Base-by-base conservation (phyloP, 2,797 vertebrate genomes). In the Bovichtus variegatus region DNA sequence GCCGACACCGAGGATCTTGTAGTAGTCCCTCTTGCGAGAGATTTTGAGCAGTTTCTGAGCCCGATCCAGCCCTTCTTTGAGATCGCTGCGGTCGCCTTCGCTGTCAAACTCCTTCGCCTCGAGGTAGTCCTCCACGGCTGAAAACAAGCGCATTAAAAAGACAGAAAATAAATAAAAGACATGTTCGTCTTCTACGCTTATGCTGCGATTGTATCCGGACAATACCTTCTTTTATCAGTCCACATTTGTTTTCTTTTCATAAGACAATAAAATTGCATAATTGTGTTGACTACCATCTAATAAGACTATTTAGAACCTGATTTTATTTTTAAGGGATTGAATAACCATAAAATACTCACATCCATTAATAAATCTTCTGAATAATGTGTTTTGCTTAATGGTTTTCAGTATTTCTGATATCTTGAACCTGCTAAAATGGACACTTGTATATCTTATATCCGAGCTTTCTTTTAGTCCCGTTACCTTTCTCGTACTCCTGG, bases 401-500 rank as follows among this genome's bases (percentile, higher is more conserved):
- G 4, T 13, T 44, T 11, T 10, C n/a, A 16, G 27, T 51, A 16
- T 29, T 15, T 16, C 8, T 65, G 31, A 27, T 0, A 27, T 38
- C 4, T 34, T 38, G 61, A 27, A 58, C 31, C 36, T 40, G 18
- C 38, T 62, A 21, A 41, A 12, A 19, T 36, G 0, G 23, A 34
- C 15, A 34, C 31, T 34, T 9, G 34, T 34, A 7, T 7, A 6
- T 34, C 2, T 34, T 5, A 9, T 34, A 6, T 34, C 31, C 34
- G 31, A 34, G 31, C 34, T 34, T 9, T 34, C 6, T 31, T 31
- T 34, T 34, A 16, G 34, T 11, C n/a, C 18, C 1, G 0, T 50
- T 75, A 96, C 96, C 96, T 93, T 95, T 96, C 80, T 96, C 96
- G 4, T 96, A 96, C 6, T 97, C 95, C 87, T 96, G 96, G 65